Percentiles rank a stretch among this genome's conserved stretches.
These are phyloP conservation scores for Charadrius vociferus DNA, from an alignment of 2,113 vertebrate genomes.

Conservation along the genomic window DNA sequence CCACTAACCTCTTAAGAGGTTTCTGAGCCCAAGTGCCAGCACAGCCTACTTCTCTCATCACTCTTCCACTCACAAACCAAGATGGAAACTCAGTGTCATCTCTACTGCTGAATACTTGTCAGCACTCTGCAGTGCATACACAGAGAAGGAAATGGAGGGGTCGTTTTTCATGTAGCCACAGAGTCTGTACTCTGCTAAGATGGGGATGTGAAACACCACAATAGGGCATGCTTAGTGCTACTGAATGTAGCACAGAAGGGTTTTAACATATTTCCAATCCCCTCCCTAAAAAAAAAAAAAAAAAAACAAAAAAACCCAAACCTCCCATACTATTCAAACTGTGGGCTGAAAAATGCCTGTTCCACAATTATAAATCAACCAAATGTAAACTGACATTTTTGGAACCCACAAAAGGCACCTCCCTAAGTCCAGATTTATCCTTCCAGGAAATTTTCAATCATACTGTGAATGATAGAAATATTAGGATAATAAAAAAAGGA, in stretches of 20 bases:
- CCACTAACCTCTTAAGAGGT: neutral
- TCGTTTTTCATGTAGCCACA: neutral
- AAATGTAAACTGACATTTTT: conserved; percentile 24
- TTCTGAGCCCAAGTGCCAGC: neutral
- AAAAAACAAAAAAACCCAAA: neutral
- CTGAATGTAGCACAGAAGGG: neutral
- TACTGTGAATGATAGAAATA: neutral
- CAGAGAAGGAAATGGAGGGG: neutral
- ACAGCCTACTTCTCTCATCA: neutral
- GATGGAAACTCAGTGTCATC: neutral
- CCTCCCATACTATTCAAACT: neutral
- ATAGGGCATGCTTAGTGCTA: neutral
- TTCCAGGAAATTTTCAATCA: conserved; percentile 62
- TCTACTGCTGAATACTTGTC: neutral
- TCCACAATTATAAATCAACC: conserved; percentile 22
- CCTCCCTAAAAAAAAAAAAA: neutral
- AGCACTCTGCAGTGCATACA: neutral
- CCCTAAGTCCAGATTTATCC: neutral
- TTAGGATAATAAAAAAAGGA: neutral
- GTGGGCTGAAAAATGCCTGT: conserved; percentile 16
- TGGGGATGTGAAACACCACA: neutral
- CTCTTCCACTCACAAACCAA: neutral
- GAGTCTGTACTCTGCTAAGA: neutral
- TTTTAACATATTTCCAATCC: conserved; percentile 5
- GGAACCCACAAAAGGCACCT: conserved; percentile 17